A percentile compares a stretch with the other conserved stretches of the same genome.
These are phyloP conservation scores for Ostrea edulis DNA, from an alignment of 1,140 invertebrate genomes.

Conservation along the genomic window DNA sequence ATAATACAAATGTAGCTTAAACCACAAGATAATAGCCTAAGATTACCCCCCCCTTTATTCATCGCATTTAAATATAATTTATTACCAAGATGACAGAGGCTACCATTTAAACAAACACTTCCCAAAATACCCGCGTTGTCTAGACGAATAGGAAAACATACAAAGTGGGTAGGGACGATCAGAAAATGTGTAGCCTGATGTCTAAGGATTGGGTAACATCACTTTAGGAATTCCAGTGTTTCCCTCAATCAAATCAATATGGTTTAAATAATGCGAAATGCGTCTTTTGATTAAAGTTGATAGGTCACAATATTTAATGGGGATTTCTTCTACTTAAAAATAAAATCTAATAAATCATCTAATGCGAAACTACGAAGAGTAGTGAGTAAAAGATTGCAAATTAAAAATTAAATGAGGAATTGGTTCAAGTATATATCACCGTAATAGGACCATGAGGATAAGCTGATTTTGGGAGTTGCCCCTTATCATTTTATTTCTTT, in stretches of 20 bases:
- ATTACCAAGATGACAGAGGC: background rate
- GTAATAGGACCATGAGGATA: background rate
- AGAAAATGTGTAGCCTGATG: background rate
- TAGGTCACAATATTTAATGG: background rate
- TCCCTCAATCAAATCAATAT: background rate
- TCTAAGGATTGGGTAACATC: background rate
- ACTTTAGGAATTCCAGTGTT: background rate
- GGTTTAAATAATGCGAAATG: background rate
- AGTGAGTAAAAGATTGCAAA: too few species aligned
- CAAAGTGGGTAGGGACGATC: background rate
- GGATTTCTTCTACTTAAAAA: background rate
- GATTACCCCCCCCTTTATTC: background rate
- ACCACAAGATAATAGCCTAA: background rate
- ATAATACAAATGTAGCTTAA: background rate
- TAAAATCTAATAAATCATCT: too few species aligned
- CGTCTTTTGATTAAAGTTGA: background rate
- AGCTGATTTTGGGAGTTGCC: background rate
- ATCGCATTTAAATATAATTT: background rate
- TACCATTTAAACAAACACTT: constrained; percentile 4
- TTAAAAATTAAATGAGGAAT: background rate
- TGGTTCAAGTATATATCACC: background rate
- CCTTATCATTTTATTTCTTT: background rate
- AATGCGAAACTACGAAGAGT: too few species aligned
- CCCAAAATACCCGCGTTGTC: background rate
- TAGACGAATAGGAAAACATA: background rate